phyloP scores from a whole-genome alignment of 1,140 invertebrate genomes.

The Homarus americanus region DNA sequence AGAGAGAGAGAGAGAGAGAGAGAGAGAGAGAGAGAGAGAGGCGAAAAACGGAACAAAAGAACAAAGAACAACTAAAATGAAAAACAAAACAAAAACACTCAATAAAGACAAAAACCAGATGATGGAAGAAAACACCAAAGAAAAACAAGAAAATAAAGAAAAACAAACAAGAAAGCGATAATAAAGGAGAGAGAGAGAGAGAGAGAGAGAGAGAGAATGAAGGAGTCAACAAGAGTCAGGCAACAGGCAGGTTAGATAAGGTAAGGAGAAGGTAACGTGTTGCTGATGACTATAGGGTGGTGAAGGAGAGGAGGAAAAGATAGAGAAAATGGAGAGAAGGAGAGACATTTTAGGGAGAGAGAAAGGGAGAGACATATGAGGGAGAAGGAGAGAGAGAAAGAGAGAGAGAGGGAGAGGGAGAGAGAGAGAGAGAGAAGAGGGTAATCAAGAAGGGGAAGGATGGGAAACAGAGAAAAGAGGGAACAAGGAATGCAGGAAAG shows the following conservation, averaged over 20 bases:
- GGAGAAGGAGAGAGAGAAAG: conserved; percentile 4
- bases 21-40: background rate
- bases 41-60: background rate
- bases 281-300: no score
- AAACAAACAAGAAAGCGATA: no score
- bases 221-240: background rate
- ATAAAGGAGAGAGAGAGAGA: background rate
- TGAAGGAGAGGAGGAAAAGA: background rate
- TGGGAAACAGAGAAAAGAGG: background rate
- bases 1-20: conserved; percentile 24
- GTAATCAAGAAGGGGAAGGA: background rate
- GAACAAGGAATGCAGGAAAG: no score
- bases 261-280: no score
- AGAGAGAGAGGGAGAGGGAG: conserved; percentile 15
- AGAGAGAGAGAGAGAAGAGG: background rate
- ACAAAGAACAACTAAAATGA: background rate
- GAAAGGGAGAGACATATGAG: background rate
- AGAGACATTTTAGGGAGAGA: no score
- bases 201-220: conserved; percentile 1
- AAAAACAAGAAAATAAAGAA: no score
- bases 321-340: background rate
- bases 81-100: no score
- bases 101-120: no score
- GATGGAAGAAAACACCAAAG: no score
- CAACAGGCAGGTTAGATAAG: no score